A percentile compares a stretch with the other conserved stretches of the same genome.
Evolutionary conservation across 1,140 invertebrate species (phyloP).

Genomic region (Lerema accius): DNA sequence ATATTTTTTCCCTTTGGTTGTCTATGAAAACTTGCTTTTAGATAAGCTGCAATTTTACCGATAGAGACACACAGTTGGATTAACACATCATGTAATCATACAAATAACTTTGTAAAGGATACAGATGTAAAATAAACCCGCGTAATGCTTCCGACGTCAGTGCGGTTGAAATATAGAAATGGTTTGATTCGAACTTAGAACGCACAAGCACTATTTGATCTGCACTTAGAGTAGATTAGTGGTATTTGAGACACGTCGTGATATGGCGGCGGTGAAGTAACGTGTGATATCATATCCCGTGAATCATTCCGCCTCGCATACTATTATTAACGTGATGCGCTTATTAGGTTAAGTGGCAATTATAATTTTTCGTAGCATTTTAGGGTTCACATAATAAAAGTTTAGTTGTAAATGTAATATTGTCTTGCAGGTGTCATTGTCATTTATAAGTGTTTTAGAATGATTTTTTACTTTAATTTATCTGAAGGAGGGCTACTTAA

Average conservation of each 20-base stretch:
- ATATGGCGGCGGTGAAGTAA: conserved; percentile 48
- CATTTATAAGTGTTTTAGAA: no score
- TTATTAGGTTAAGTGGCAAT: conserved; percentile 72
- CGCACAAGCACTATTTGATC: conserved; percentile 55
- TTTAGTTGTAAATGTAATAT: no score
- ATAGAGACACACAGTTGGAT: neutral
- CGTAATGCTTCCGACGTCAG: neutral
- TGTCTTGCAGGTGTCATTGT: no score
- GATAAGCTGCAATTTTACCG: conserved; percentile 9
- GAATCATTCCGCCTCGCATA: conserved; percentile 55
- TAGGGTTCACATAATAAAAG: conserved; percentile 12
- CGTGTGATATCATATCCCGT: conserved; percentile 77
- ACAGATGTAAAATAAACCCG: neutral
- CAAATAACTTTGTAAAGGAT: conserved; percentile 1
- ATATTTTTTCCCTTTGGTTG: neutral
- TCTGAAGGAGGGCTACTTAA: no score
- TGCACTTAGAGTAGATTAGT: conserved; percentile 68
- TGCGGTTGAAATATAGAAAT: conserved; percentile 8
- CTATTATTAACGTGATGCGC: conserved; percentile 51
- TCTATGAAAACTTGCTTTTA: conserved; percentile 24
- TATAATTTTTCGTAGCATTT: conserved; percentile 49
- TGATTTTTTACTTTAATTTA: no score
- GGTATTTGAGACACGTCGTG: conserved; percentile 59
- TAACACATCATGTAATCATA: neutral
- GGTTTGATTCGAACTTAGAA: conserved; percentile 2